These are phyloP conservation scores for Holocentrus rufus DNA, from an alignment of 2,797 vertebrate genomes.

Conservation along the genomic window DNA sequence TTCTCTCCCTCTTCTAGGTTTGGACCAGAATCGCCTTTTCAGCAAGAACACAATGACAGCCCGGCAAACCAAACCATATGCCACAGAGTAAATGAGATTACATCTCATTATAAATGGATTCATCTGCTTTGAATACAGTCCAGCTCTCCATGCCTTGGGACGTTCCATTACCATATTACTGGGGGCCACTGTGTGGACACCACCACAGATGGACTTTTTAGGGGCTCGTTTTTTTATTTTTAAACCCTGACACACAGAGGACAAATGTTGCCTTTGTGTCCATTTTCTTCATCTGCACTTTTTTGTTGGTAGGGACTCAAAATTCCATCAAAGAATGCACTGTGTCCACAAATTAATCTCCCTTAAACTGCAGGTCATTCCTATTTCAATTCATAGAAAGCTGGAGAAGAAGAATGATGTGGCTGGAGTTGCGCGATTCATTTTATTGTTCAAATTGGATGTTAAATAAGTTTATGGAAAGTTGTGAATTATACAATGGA, in stretches of 20 bases:
- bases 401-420: constrained; percentile 19
- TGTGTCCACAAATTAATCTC: constrained; percentile 1
- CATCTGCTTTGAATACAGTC: constrained; percentile 59
- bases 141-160: constrained; percentile 37
- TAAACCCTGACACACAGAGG: constrained; percentile 24
- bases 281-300: constrained; percentile 10
- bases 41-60: constrained; percentile 60
- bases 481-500: constrained; percentile 61
- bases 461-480: constrained; percentile 56
- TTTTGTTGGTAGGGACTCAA: not conserved
- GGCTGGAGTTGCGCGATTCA: constrained; percentile 14
- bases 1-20: constrained; percentile 49
- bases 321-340: constrained; percentile 8
- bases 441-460: constrained; percentile 44
- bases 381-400: constrained; percentile 20
- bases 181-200: constrained; percentile 20
- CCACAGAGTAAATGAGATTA: constrained; percentile 66
- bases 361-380: not conserved
- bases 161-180: constrained; percentile 55
- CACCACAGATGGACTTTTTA: constrained; percentile 15
- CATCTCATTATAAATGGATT: constrained; percentile 67
- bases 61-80: constrained; percentile 61
- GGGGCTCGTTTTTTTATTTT: constrained; percentile 23
- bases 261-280: constrained; percentile 19
- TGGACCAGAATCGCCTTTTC: constrained; percentile 69